These are phyloP conservation scores for Sebastes baramenuke DNA, from an alignment of 2,797 vertebrate genomes.

Conservation along the genomic window DNA sequence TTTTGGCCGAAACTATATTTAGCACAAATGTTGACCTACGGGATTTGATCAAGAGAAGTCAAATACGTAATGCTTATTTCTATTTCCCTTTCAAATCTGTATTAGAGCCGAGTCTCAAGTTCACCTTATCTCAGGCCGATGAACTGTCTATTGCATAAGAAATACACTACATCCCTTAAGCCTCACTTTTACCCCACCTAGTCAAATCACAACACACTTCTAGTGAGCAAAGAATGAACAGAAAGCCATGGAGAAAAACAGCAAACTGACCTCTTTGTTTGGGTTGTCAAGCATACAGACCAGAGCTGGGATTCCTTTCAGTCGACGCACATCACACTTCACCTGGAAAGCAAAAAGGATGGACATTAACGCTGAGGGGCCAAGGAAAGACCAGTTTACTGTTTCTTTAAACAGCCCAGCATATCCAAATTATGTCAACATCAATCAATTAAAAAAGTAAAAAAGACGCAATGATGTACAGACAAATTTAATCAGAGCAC, in stretches of 20 bases:
- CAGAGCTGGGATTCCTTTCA: slow-evolving; percentile 94
- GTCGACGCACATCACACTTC: slow-evolving; percentile 82
- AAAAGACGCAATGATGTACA: not conserved
- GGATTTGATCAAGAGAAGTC: slow-evolving; percentile 33
- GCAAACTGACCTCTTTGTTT: slow-evolving; percentile 88
- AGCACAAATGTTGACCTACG: slow-evolving; percentile 51
- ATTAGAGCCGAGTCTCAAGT: slow-evolving; percentile 5
- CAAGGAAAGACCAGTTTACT: not conserved
- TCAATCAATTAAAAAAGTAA: not conserved
- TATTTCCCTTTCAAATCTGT: slow-evolving; percentile 4
- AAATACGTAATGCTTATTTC: slow-evolving; percentile 31
- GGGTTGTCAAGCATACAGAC: slow-evolving; percentile 94
- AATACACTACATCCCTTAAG: slow-evolving; percentile 30
- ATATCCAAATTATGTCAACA: not conserved
- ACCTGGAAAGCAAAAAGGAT: slow-evolving; percentile 64
- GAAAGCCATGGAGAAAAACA: not conserved
- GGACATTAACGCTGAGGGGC: not conserved
- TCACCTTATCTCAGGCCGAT: not conserved
- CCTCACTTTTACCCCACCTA: not conserved
- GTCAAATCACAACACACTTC: slow-evolving; percentile 18
- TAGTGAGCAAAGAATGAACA: not conserved
- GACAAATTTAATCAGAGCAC: not conserved
- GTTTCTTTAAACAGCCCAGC: not conserved
- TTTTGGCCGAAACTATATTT: slow-evolving; percentile 48
- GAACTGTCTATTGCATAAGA: not conserved